A percentile compares a stretch with the other conserved stretches of the same genome.
Evolutionary conservation across 2,888 invertebrate genomes (phyloP).

Genomic region (Dicyrtoma fusca): DNA sequence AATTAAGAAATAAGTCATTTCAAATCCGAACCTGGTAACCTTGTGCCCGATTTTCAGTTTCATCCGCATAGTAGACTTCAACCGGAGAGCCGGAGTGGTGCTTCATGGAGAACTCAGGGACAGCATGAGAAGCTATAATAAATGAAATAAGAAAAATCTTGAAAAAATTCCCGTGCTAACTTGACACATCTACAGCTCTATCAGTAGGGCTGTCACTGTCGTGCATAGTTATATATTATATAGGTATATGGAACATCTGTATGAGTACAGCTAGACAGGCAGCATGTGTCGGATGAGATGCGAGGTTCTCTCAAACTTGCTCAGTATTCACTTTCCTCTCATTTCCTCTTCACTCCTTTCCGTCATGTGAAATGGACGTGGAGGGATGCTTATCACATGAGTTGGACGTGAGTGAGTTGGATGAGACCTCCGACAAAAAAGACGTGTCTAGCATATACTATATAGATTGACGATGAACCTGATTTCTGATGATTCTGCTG

Average conservation of each 20-base stretch:
- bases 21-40: not conserved
- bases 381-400: too few relatives aligned
- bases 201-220: not conserved
- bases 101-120: not conserved
- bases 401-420: too few relatives aligned
- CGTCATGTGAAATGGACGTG: too few relatives aligned
- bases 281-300: not conserved
- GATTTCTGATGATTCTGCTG: not conserved
- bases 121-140: not conserved
- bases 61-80: not conserved
- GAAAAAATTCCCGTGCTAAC: not conserved
- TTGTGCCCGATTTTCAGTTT: not conserved
- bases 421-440: not conserved
- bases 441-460: constrained; percentile 4
- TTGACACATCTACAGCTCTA: too few relatives aligned
- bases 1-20: not conserved
- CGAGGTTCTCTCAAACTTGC: too few relatives aligned
- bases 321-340: too few relatives aligned
- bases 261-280: not conserved
- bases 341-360: too few relatives aligned
- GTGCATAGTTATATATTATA: not conserved
- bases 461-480: not conserved
- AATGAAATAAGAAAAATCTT: not conserved
- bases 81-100: not conserved
- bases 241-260: not conserved